Percentiles rank a stretch among this genome's conserved stretches.
Evolutionary conservation across 2,888 invertebrate genomes (phyloP).

Genomic region (Sphinx pinastri): DNA sequence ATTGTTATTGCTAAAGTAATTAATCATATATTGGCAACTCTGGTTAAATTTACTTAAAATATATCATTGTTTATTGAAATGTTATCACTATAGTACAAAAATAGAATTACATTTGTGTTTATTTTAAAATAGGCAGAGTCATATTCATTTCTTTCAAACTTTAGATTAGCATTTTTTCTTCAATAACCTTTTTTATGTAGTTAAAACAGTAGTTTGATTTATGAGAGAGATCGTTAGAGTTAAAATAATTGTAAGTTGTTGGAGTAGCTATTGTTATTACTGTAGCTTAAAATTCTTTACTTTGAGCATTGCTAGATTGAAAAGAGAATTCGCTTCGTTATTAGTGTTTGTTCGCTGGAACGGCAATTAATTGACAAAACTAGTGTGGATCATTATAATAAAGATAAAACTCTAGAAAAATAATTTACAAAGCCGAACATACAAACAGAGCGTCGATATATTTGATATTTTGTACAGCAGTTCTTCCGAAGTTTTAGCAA

Average conservation of each 20-base stretch:
- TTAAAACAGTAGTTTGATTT: slow-evolving; percentile 13
- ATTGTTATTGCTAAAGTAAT: slow-evolving; percentile 12
- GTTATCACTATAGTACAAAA: slow-evolving; percentile 8
- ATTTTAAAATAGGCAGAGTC: not conserved
- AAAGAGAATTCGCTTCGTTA: not conserved
- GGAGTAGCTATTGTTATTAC: slow-evolving; percentile 23
- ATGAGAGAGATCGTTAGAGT: slow-evolving; percentile 21
- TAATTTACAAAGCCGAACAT: not conserved
- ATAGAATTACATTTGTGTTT: not conserved
- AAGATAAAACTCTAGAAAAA: not conserved
- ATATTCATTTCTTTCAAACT: too few relatives aligned
- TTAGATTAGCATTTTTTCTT: not conserved
- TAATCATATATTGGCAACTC: not conserved
- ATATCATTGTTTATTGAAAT: not conserved
- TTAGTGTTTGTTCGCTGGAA: too few relatives aligned
- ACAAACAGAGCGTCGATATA: not conserved
- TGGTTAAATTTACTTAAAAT: not conserved
- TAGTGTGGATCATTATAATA: not conserved
- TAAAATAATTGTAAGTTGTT: slow-evolving; percentile 23
- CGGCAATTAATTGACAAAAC: too few relatives aligned
- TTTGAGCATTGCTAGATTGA: slow-evolving; percentile 10
- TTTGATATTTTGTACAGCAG: not conserved
- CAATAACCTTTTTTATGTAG: not conserved
- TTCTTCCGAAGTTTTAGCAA: slow-evolving; percentile 3
- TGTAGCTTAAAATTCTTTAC: slow-evolving; percentile 13